Evolutionary conservation across 2,888 invertebrate species (phyloP), one percentile per base, ranked within the genome.

Genomic region (Notocelia uddmanniana): DNA sequence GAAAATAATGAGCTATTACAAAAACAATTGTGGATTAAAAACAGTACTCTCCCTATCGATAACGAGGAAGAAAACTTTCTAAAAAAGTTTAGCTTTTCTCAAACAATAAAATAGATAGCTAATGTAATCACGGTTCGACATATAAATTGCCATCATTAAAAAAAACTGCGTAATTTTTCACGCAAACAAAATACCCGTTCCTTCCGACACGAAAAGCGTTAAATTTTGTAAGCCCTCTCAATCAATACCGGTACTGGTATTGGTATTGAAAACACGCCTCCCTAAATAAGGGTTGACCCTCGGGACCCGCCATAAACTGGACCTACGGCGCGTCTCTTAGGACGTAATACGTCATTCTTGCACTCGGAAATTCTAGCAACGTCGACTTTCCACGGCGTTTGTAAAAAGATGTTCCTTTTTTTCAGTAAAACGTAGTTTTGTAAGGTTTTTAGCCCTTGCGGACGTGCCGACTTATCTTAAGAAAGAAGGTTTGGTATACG

Each of bases 271-370:
- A 50, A 70, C 74, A 74, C 64, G 73, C 75, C 74, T 74, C 76
- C 75, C 74, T 77, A 75, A 75, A 74, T 70, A 75, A 74, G 77
- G 75, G 74, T 68, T 52, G 54, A 19, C 73, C 62, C 76, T 54
- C 69, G 74, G 74, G 76, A 72, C 73, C 55, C 68, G 57, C 73
- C 64, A 73, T 78, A 78, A 79, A 78, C 73, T 74, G 78, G 76
- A 75, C 77, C 73, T 69, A 50, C 41, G 41, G 54, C 64, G 54
- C 64, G 77, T 80, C 79, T 74, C 78, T 77, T 75, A 78, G 77
- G 78, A 72, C 75, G 74, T 76, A 77, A 79, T 80, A 78, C 78
- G 79, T 80, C 80, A 81, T 81, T 78, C 63, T 48, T 75, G 76
- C 64, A 64, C 67, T 52, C 50, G n/a, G n/a, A 54, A 41, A 69